phyloP scores from a whole-genome alignment of 2,113 vertebrate species.

The Balaeniceps rex region DNA sequence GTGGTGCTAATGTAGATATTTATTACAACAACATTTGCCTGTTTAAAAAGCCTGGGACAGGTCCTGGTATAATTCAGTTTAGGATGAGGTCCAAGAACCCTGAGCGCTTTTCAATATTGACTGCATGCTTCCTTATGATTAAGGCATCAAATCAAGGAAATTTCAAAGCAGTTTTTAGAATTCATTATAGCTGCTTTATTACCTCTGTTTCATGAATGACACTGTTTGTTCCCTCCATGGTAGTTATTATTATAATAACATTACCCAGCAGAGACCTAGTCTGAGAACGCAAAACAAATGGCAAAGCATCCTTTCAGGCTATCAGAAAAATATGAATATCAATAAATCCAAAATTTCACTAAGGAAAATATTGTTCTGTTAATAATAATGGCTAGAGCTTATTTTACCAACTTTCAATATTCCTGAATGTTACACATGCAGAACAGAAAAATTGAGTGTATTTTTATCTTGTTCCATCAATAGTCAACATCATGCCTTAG shows the following conservation, averaged over 20 bases:
- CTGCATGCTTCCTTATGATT: not conserved
- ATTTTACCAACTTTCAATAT: not conserved
- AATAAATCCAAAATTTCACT: not conserved
- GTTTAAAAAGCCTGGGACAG: not conserved
- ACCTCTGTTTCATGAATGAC: not conserved
- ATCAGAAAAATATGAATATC: not conserved
- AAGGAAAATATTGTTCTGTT: not conserved
- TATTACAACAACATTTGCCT: not conserved
- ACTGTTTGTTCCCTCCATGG: not conserved
- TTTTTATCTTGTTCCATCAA: not conserved
- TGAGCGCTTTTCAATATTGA: not conserved
- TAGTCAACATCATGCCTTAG: not conserved
- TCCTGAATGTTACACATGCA: not conserved
- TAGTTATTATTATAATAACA: not conserved
- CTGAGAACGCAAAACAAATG: not conserved
- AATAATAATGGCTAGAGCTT: not conserved
- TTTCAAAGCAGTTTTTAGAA: not conserved
- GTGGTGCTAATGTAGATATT: not conserved
- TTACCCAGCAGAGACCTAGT: not conserved
- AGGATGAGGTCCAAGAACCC: not conserved
- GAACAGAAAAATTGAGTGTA: not conserved
- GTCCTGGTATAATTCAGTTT: not conserved
- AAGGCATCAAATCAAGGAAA: not conserved
- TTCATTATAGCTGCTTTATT: not conserved
- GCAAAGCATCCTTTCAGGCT: not conserved